These are phyloP conservation scores for Capreolus pygargus DNA, from an alignment of 2,113 vertebrate genomes.

Conservation along the genomic window DNA sequence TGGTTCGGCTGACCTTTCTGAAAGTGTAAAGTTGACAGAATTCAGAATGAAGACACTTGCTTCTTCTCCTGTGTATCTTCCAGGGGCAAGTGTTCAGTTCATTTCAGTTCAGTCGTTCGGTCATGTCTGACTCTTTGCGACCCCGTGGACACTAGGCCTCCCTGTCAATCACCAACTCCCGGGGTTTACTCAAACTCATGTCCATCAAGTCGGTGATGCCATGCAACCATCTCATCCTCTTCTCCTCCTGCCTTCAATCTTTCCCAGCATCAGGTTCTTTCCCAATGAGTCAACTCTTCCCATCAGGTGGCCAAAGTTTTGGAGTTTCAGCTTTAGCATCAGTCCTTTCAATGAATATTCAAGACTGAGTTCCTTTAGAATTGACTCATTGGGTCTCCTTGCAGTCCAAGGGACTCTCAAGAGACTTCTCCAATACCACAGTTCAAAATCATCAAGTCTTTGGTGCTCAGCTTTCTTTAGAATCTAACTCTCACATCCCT, in stretches of 20 bases:
- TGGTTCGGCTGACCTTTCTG: neutral
- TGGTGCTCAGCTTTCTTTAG: neutral
- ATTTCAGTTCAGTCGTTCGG: fast-evolving
- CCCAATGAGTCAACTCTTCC: no score
- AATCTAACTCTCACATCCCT: neutral
- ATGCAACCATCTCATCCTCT: neutral
- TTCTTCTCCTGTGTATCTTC: neutral
- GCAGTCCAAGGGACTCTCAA: no score
- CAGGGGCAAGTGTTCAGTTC: neutral
- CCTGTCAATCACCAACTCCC: neutral
- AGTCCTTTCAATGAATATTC: no score
- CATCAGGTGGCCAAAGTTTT: no score
- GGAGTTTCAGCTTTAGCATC: no score
- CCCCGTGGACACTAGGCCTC: neutral
- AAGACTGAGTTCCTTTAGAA: no score
- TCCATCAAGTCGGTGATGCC: neutral
- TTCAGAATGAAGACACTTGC: neutral
- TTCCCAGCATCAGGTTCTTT: no score
- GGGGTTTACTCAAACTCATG: neutral
- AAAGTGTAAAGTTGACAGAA: neutral
- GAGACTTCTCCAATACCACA: no score
- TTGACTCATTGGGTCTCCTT: no score
- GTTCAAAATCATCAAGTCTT: neutral
- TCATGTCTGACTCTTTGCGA: neutral
- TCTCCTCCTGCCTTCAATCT: neutral